Conservation (phyloP, 2,888 invertebrate species). For the Hymenopus coronatus region DNA sequence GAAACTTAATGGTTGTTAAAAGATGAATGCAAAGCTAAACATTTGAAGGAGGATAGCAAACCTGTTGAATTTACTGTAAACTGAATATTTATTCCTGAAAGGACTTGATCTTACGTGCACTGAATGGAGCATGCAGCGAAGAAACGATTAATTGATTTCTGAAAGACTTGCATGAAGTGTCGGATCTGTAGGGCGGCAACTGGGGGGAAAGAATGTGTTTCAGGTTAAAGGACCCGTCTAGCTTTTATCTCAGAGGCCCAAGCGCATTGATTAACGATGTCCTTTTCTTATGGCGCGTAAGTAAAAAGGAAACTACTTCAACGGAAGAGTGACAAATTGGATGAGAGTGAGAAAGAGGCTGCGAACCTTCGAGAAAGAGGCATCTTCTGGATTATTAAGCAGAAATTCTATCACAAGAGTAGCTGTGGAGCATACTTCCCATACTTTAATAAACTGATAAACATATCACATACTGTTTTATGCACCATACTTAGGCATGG, state of each 20-base stretch:
- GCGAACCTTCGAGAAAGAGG: neutral
- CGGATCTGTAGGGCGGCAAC: neutral
- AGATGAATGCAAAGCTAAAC: neutral
- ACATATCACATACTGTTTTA: no score
- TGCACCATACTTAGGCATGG: no score
- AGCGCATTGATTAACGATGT: neutral
- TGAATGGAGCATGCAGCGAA: neutral
- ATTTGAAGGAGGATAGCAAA: neutral
- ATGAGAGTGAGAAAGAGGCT: neutral
- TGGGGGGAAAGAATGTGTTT: neutral
- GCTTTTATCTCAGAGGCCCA: neutral
- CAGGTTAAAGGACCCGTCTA: neutral
- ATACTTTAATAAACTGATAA: no score
- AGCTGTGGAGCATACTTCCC: neutral
- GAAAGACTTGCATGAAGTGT: neutral
- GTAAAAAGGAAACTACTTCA: neutral
- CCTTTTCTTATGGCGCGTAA: neutral
- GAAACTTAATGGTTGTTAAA: neutral
- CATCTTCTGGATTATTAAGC: neutral
- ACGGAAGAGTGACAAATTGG: neutral
- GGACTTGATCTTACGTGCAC: neutral
- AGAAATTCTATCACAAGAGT: neutral
- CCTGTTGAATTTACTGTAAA: neutral
- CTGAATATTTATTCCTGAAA: neutral
- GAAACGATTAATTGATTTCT: neutral